These are phyloP conservation scores for Suillia variegata DNA, from an alignment of 2,888 invertebrate species.

Conservation along the genomic window DNA sequence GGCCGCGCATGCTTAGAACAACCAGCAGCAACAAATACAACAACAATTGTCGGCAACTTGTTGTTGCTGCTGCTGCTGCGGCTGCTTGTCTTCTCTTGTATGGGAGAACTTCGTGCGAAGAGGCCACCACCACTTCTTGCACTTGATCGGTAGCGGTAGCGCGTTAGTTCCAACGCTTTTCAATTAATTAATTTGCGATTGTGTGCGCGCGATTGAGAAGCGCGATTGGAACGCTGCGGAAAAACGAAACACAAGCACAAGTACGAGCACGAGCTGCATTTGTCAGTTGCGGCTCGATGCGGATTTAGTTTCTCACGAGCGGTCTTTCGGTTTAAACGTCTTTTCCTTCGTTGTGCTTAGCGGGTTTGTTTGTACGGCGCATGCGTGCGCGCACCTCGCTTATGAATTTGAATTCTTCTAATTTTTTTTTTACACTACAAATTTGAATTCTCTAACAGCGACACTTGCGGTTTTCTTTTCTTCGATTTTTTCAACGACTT, in stretches of 20 bases:
- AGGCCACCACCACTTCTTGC: too few species aligned
- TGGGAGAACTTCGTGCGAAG: too few species aligned
- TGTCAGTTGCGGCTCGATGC: neutral
- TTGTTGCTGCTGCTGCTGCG: too few species aligned
- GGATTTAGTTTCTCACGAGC: conserved; percentile 38
- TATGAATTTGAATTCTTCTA: neutral
- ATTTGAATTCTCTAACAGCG: neutral
- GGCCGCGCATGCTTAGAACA: too few species aligned
- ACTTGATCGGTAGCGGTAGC: conserved; percentile 7
- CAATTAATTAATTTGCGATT: conserved; percentile 8
- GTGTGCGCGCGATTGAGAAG: neutral
- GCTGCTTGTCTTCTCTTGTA: too few species aligned
- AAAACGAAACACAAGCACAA: too few species aligned
- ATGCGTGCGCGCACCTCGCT: conserved; percentile 24
- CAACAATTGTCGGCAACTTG: too few species aligned
- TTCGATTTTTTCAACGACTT: neutral
- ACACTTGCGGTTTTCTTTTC: neutral
- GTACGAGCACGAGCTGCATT: too few species aligned
- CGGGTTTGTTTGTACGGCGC: conserved; percentile 31
- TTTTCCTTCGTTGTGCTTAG: conserved; percentile 27
- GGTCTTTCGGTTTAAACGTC: conserved; percentile 38
- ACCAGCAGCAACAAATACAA: too few species aligned
- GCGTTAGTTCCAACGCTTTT: conserved; percentile 5
- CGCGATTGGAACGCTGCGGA: too few species aligned
- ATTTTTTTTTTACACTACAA: too few species aligned